These are phyloP conservation scores for Megalurothrips usitatus DNA, from an alignment of 2,888 invertebrate species.

Conservation along the genomic window DNA sequence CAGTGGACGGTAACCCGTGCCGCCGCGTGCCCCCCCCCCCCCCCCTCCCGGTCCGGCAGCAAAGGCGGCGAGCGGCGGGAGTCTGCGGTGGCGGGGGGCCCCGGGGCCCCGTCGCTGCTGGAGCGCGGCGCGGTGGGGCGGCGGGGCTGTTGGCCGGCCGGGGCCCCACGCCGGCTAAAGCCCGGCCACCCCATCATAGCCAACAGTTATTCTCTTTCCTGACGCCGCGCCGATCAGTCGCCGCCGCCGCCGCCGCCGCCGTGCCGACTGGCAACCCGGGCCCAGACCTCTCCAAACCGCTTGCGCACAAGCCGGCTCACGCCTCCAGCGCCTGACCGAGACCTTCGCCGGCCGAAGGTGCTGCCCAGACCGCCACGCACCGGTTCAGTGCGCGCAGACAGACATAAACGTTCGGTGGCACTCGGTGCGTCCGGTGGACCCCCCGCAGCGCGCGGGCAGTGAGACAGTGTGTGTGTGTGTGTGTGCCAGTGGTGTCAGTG, in stretches of 20 bases:
- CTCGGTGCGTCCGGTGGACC: too few relatives aligned
- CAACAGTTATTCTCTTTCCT: constrained; percentile 21
- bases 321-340: not conserved
- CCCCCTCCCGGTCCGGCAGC: too few relatives aligned
- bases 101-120: not conserved
- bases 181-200: not conserved
- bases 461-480: not conserved
- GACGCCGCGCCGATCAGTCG: constrained; percentile 9
- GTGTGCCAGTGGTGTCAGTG: not conserved
- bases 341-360: not conserved
- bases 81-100: not conserved
- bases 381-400: not conserved
- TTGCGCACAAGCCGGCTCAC: not conserved
- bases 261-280: not conserved
- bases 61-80: not conserved
- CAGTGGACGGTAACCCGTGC: too few relatives aligned
- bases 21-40: too few relatives aligned
- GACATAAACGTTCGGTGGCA: not conserved
- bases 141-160: too few relatives aligned
- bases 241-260: not conserved
- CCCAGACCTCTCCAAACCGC: not conserved
- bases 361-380: not conserved
- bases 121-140: not conserved
- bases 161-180: too few relatives aligned
- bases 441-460: not conserved